These are phyloP conservation scores for Aporophyla nigra DNA, from an alignment of 2,888 invertebrate genomes.

Conservation along the genomic window DNA sequence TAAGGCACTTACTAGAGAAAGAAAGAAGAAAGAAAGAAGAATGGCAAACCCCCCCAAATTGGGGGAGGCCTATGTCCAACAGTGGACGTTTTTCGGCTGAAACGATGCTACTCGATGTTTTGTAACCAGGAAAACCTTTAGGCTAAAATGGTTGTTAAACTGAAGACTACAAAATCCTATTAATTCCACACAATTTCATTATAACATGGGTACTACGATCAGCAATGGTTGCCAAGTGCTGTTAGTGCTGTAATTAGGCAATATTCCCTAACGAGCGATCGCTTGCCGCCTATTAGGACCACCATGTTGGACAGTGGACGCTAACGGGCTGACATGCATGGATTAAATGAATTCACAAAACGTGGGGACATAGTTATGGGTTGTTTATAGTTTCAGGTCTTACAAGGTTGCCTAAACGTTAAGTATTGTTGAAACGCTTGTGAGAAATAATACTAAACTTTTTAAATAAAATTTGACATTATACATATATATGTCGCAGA, in stretches of 20 bases:
- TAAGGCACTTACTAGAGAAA: no score
- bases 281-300: conserved; percentile 23
- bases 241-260: conserved; percentile 44
- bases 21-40: no score
- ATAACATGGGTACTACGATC: conserved; percentile 44
- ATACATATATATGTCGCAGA: no score
- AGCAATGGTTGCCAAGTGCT: conserved; percentile 19
- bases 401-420: no score
- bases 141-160: conserved; percentile 11
- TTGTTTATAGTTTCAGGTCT: neutral
- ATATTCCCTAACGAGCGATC: conserved; percentile 50
- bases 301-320: conserved; percentile 18
- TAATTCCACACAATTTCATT: conserved; percentile 38
- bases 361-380: no score
- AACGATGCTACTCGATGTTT: neutral
- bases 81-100: no score
- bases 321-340: neutral
- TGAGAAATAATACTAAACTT: no score
- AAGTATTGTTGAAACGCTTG: no score
- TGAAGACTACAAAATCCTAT: conserved; percentile 18
- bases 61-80: no score
- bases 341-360: neutral
- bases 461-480: no score
- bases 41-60: no score
- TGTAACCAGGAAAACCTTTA: neutral